phyloP scores from a whole-genome alignment of 2,888 invertebrate species.

The Netelia virgata region DNA sequence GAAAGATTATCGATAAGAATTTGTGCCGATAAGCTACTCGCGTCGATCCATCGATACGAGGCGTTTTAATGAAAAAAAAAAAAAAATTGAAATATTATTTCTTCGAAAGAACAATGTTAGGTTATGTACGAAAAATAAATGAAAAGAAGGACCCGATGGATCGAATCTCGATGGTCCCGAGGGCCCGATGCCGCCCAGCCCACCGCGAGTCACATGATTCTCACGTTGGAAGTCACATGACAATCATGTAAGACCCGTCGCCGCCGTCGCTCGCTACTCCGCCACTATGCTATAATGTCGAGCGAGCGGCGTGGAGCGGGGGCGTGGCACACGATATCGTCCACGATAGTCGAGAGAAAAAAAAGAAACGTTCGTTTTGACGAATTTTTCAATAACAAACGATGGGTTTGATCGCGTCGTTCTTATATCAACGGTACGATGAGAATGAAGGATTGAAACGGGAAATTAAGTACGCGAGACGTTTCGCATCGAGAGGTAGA shows the following conservation, averaged over 20 bases:
- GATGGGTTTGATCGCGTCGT: background rate
- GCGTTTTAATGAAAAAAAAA: background rate
- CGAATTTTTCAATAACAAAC: background rate
- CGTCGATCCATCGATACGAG: background rate
- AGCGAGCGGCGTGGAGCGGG: conserved; percentile 73
- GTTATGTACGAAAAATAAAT: background rate
- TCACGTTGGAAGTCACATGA: conserved; percentile 84
- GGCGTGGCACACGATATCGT: conserved; percentile 79
- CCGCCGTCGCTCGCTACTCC: conserved; percentile 19
- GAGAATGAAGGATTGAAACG: background rate
- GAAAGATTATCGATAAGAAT: conserved; percentile 11
- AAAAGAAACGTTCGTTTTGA: background rate
- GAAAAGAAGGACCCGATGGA: conserved; percentile 23
- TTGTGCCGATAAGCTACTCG: background rate
- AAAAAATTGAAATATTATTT: background rate
- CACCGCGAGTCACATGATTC: conserved; percentile 82
- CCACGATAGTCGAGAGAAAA: conserved; percentile 3
- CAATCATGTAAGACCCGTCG: conserved; percentile 81
- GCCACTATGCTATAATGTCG: conserved; percentile 65
- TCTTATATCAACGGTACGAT: background rate
- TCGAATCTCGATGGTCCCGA: conserved; percentile 45
- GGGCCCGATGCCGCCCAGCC: conserved; percentile 74
- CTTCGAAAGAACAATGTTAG: background rate
- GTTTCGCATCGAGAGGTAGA: background rate
- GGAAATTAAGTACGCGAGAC: background rate